Base-by-base conservation (phyloP, 2,113 vertebrate species). In the Saccopteryx leptura region DNA sequence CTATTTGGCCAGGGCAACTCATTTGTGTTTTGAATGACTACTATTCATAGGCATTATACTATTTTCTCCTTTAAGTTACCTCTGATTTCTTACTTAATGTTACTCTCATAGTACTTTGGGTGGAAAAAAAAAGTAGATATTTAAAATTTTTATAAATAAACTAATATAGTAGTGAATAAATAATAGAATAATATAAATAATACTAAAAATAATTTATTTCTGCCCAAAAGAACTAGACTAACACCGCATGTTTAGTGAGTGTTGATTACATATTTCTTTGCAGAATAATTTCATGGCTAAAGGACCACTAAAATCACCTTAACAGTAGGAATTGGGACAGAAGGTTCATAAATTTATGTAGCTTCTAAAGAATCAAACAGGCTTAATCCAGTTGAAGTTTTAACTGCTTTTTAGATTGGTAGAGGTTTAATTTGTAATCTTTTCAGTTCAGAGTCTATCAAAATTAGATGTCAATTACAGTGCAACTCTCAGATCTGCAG, bases 341-440 rank as follows among this genome's bases (percentile, higher is more conserved):
- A 78, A 71, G 6, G 2, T 26, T 94, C 48, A 71, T 12, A 23
- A 87, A 85, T 81, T 12, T 81, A 50, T 71, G 21, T 1, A 80
- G 10, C 5, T 56, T 39, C 15, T 58, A 65, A 68, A 63, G 14
- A 84, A 75, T 83, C 65, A 69, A 69, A 24, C 15, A 69, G 17
- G 4, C 4, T 11, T 88, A 66, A 85, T 31, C 24, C n/a, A 81
- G 28, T 91, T 46, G 17, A 94, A 17, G 21, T 68, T 94, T 91
- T 84, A 76, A 81, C 74, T 71, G 58, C 18, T 80, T 74, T 68
- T 63, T 9, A 7, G 2, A 6, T 72, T 91, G 50, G 15, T 92
- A 14, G 54, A 52, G 9, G 19, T 63, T 96, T 76, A 71, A 92
- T 96, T 95, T 93, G n/a, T 88, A 76, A 94, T 63, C 52, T 92